Evolutionary conservation across 2,113 vertebrate species (phyloP), one percentile per base, ranked within the genome.

Genomic region (Chelonoidis abingdonii): DNA sequence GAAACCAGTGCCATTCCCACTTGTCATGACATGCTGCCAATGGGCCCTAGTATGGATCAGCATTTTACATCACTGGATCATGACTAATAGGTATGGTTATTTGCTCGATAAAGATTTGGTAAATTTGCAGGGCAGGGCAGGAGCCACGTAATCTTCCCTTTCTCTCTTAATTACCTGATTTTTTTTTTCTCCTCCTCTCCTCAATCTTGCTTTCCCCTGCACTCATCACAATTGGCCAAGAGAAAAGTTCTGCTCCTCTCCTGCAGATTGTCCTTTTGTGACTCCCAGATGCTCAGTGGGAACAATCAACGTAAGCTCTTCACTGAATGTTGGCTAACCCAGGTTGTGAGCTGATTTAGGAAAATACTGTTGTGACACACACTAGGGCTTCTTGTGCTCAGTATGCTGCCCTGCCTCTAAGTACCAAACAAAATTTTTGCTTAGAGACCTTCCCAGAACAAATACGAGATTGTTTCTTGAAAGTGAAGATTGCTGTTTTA

Each of bases 281-380:
- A 38, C 41, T 90, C 85, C 2, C n/a, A 92, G 88, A 93, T 82
- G 21, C 13, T 49, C 83, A 89, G 2, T 2, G 38, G 78, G 87
- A 95, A 93, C 80, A 82, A 29, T 25, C 29, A 93, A 80, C 76
- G 91, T 29, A 62, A 29, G 31, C 59, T 44, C 38, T 44, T 16
- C 85, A 35, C 17, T 47, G 84, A 49, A 69, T 87, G 59, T 25
- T 59, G 84, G 27, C 83, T 94, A 56, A 94, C 22, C 76, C 21
- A 80, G 59, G 47, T 2, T 1, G 91, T 1, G 1, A 62, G 35
- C 27, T 88, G 69, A 80, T 82, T 89, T 38, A 87, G 85, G 94
- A 76, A 94, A 97, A 87, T 5, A 62, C 59, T 62, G 41, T 53
- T 93, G 56, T 82, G 80, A 97, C 88, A 87, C 50, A 53, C 6